Percentiles rank a stretch among this genome's conserved stretches.
phyloP scores from a whole-genome alignment of 2,888 invertebrate species.

The Noctua janthe region DNA sequence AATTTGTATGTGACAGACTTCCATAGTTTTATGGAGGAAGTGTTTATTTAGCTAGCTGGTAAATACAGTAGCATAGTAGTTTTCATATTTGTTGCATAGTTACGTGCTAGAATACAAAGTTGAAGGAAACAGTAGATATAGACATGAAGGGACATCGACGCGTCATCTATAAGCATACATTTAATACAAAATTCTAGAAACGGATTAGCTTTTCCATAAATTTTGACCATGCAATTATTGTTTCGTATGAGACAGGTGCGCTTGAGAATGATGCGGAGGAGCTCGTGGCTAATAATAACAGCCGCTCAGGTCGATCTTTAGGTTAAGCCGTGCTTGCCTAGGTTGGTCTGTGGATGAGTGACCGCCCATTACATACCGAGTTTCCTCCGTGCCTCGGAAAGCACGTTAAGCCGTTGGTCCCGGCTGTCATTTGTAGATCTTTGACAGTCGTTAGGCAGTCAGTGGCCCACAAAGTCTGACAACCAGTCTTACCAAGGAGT shows the following conservation, averaged over 20 bases:
- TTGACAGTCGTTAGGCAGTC: too few species aligned
- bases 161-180: neutral
- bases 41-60: constrained; percentile 9
- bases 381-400: too few species aligned
- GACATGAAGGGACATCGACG: neutral
- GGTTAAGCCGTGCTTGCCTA: too few species aligned
- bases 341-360: too few species aligned
- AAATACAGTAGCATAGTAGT: neutral
- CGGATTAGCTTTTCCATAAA: neutral
- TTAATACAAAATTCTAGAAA: neutral
- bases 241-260: neutral
- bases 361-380: too few species aligned
- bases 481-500: too few species aligned
- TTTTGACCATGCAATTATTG: neutral
- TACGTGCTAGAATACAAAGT: neutral
- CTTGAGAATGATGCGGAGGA: neutral
- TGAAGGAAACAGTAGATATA: neutral
- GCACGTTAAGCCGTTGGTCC: too few species aligned
- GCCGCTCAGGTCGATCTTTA: too few species aligned
- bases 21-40: constrained; percentile 26
- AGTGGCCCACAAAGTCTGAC: too few species aligned
- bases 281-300: too few species aligned
- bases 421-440: too few species aligned
- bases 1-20: constrained; percentile 41
- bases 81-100: neutral